Base-by-base conservation (phyloP, 2,888 invertebrate genomes). In the Reticulitermes lucifugus region DNA sequence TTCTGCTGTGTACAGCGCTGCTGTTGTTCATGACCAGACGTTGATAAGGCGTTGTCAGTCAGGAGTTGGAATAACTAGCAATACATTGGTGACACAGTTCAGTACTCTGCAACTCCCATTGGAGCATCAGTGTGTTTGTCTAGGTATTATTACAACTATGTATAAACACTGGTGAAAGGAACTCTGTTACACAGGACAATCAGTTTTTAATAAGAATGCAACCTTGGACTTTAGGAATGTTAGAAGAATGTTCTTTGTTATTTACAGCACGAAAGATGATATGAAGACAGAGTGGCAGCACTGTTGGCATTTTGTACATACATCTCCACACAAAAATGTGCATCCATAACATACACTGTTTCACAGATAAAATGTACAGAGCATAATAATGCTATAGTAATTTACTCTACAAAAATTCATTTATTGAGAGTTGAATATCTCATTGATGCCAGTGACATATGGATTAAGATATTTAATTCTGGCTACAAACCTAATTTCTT, bases 121-220 rank as follows among this genome's bases (percentile, higher is more conserved):
- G 18, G 51, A 46, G 46, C 51, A 29, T 51, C 46, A 25, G 51
- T 51, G 55, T 79, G 55, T 25, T 79, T 55, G 18, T 21, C 55
- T 51, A n/a, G 29, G 29, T 55, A 55, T 21, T 55, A 55, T n/a
- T 55, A 79, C 46, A 18, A 79, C 10, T 29, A 35, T 4, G 35
- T 35, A 55, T 79, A 22, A 79, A 9, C 59, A 80, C 35, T 55
- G n/a, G 25, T 81, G 81, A 65, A n/a, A 81, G 3, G 65, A 43
- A 65, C 65, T 35, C 70, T 43, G 51, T 0, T 9, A 65, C 12
- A 77, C 77, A 22, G 65, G 81, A 81, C 81, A 81, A 81, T 81
- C 81, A 81, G 70, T 70, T 81, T 81, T 70, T 81, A 81, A 81
- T 81, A 70, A 70, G 22, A 10, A 81, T 81, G 43, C 70, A 65